Base-by-base conservation (phyloP, 2,888 invertebrate species). In the Apotomis betuletana region DNA sequence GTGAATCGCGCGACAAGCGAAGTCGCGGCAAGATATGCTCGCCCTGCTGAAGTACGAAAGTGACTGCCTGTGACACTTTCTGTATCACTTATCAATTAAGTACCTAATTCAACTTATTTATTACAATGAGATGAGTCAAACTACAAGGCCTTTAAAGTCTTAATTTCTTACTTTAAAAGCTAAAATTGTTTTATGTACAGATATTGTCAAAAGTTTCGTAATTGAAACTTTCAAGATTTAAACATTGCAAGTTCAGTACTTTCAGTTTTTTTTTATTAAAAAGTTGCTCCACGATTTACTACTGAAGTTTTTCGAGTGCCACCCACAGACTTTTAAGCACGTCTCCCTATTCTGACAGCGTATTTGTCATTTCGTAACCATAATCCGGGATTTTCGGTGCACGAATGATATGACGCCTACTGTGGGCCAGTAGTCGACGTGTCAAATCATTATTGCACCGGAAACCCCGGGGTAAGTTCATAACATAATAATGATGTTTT, bases 221-320 rank as follows among this genome's bases (percentile, higher is more conserved):
- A 69, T 65, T 67, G 60, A 69, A 73, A 64, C 49, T 74, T 63
- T 70, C 38, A 27, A 67, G 70, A 74, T 70, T 73, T 73, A 70
- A 74, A 70, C 65, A 71, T 70, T 67, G 69, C 69, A 74, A 73
- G 64, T 74, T 63, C 57, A 69, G 62, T 76, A 75, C 73, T 75
- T 74, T 81, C 79, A 79, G 79, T 77, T 73, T 81, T 83, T 78
- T 82, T 82, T 83, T 81, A 80, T 79, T 82, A 81, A 82, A 85
- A 84, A 81, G 81, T 81, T 80, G 73, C 75, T 74, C 73, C 74
- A 72, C 78, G 80, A 85, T 84, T 84, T 84, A 85, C 82, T 78
- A 82, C 77, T 74, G 67, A 84, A 85, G 77, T 84, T 85, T 79
- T 77, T 76, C 76, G 79, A 83, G 80, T 81, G 79, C 78, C 79